Evolutionary conservation across 2,888 invertebrate species (phyloP), one percentile per base, ranked within the genome.

Genomic region (Plutella xylostella): DNA sequence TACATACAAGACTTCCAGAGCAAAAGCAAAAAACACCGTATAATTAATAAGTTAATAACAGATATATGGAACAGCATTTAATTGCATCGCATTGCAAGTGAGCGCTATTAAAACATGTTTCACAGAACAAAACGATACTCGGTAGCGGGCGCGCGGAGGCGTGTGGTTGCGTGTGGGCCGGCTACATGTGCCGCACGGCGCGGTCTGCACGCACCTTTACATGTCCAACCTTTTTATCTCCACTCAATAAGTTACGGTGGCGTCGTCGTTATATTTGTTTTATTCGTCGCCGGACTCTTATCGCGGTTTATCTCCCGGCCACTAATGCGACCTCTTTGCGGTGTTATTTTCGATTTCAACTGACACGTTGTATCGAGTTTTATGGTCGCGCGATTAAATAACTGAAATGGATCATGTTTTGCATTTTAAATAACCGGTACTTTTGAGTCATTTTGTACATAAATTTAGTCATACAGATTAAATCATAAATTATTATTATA

Each of bases 201-300:
- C 41, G 28, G 37, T 43, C 35, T 35, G 35, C 35, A 12, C 35
- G 12, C 33, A 19, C 35, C 43, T 28, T 45, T 31, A 39, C 34
- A 33, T 42, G 37, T 20, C 38, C 11, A 34, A 38, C 35, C 47
- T 45, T 47, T 51, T 52, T 51, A 51, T 53, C 58, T 58, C 55
- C 55, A 50, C 51, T 54, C 59, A 55, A 56, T 58, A 58, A 57
- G 51, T 57, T 55, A 55, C 52, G 47, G 50, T 43, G 49, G 35
- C 48, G 45, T 48, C 45, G 53, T 19, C 34, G 38, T 14, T 53
- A 55, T 62, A 62, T 65, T 65, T 63, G 58, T 63, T 65, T 57
- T 58, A 57, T 55, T 55, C 46, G 31, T 49, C 45, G 51, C 39
- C n/a, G n/a, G 22, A 6, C 19, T 39, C 41, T 54, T 61, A 62